phyloP scores from a whole-genome alignment of 2,888 invertebrate genomes.

The Hyles lineata region DNA sequence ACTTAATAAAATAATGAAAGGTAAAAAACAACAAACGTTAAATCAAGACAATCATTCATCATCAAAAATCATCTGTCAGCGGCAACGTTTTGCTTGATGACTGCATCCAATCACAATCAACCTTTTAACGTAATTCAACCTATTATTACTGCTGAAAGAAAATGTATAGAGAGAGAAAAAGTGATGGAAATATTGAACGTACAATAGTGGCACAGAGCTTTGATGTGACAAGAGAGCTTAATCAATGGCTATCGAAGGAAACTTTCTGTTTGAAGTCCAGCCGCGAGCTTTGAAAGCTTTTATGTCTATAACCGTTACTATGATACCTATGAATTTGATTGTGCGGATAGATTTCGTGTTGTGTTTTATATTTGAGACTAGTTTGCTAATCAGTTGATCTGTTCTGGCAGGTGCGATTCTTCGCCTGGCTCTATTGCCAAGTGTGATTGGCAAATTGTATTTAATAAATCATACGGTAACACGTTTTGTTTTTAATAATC shows the following conservation, averaged over 20 bases:
- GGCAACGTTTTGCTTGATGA: slow-evolving; percentile 40
- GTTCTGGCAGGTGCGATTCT: background rate
- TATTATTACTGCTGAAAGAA: slow-evolving; percentile 43
- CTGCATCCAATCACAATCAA: slow-evolving; percentile 47
- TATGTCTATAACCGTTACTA: slow-evolving; percentile 5
- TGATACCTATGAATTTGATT: slow-evolving; percentile 11
- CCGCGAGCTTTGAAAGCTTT: slow-evolving; percentile 34
- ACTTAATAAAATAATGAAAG: background rate
- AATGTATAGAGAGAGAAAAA: slow-evolving; percentile 63
- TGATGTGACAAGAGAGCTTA: slow-evolving; percentile 77
- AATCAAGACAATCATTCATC: slow-evolving; percentile 24
- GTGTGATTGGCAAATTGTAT: slow-evolving; percentile 1
- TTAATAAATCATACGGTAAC: background rate
- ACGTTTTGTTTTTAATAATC: background rate
- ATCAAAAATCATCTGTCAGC: slow-evolving; percentile 38
- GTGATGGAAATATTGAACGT: slow-evolving; percentile 68
- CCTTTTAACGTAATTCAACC: slow-evolving; percentile 47
- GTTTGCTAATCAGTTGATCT: background rate
- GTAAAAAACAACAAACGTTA: slow-evolving; percentile 14
- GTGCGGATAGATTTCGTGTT: background rate
- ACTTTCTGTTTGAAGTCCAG: slow-evolving; percentile 67
- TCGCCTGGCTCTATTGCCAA: background rate
- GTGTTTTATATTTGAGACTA: background rate
- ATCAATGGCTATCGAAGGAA: slow-evolving; percentile 74
- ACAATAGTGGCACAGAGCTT: slow-evolving; percentile 71